Conservation (phyloP, 2,888 invertebrate species). For the Lucinisca nassula region DNA sequence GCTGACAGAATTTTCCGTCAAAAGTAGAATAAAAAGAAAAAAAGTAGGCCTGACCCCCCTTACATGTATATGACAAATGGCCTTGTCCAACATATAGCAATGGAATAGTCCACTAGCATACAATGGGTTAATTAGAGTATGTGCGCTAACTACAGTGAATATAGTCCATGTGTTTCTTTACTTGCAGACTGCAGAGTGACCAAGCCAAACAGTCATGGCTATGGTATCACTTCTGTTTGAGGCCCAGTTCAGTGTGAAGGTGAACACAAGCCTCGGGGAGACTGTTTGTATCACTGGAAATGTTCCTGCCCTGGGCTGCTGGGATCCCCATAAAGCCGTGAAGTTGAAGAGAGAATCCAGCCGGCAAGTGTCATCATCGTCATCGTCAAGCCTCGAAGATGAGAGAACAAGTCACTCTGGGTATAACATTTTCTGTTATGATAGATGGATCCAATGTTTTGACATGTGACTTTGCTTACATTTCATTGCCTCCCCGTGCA, state of each 20-base stretch:
- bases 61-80: no score
- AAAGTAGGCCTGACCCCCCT: no score
- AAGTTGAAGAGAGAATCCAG: slow-evolving; percentile 46
- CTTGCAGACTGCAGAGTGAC: neutral
- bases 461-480: no score
- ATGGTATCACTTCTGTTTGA: slow-evolving; percentile 63
- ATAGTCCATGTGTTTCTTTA: neutral
- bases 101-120: no score
- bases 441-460: no score
- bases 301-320: slow-evolving; percentile 67
- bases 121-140: no score
- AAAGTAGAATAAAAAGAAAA: no score
- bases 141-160: no score
- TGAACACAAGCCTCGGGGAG: slow-evolving; percentile 61
- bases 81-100: no score
- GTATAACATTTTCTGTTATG: neutral
- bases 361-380: neutral
- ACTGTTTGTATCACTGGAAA: slow-evolving; percentile 75
- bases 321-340: slow-evolving; percentile 70
- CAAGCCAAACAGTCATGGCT: neutral
- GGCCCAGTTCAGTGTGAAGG: slow-evolving; percentile 67
- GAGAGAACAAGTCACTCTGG: neutral
- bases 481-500: no score
- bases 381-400: neutral
- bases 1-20: no score